A percentile compares a stretch with the other conserved stretches of the same genome.
phyloP scores from a whole-genome alignment of 2,888 invertebrate species.

The Mellilla xanthometata region DNA sequence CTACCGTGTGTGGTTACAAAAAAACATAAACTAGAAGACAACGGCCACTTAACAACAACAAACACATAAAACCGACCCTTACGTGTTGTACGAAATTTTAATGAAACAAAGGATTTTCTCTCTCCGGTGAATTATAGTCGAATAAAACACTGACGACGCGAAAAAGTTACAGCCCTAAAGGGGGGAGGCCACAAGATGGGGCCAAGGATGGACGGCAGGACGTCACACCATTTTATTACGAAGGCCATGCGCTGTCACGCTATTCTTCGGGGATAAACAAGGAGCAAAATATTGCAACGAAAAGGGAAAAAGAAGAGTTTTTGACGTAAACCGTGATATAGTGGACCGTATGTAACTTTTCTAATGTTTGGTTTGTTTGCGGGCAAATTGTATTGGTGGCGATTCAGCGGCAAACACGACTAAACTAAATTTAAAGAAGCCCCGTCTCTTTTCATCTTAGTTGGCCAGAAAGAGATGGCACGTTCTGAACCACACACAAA shows the following conservation, averaged over 20 bases:
- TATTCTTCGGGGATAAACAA: conserved; percentile 53
- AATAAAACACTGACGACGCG: conserved; percentile 71
- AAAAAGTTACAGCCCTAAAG: conserved; percentile 70
- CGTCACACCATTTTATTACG: conserved; percentile 73
- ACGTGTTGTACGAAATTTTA: conserved; percentile 44
- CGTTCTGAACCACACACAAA: no score
- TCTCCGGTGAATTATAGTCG: conserved; percentile 62
- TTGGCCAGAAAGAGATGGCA: no score
- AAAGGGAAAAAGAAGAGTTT: conserved; percentile 37
- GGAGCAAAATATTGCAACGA: conserved; percentile 51
- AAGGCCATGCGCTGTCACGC: conserved; percentile 52
- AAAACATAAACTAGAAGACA: conserved; percentile 24
- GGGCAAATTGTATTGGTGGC: background rate
- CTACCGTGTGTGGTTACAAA: conserved; percentile 20
- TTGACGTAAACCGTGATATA: conserved; percentile 31
- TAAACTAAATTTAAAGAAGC: no score
- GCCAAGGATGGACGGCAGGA: conserved; percentile 41
- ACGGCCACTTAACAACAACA: conserved; percentile 27
- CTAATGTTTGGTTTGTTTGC: background rate
- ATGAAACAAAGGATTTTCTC: conserved; percentile 61
- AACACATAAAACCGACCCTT: conserved; percentile 44
- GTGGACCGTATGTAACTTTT: background rate
- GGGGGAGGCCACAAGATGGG: conserved; percentile 27
- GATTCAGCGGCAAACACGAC: no score
- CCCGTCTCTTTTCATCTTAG: no score